Evolutionary conservation across 2,797 vertebrate genomes (phyloP).

Genomic region (Platyrinchus mystaceus): DNA sequence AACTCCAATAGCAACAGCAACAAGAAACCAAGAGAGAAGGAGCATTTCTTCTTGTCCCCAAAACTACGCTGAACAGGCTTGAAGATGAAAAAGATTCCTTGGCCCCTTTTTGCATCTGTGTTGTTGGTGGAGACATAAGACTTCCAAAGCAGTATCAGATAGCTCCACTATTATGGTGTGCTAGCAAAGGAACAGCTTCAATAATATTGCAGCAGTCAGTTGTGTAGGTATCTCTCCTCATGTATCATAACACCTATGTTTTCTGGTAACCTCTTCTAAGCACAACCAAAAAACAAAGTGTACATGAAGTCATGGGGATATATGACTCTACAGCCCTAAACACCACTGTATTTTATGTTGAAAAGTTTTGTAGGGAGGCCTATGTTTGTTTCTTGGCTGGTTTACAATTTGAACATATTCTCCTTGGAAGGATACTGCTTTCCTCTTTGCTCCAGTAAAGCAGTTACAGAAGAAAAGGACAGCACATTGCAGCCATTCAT

Average conservation of each 20-base stretch:
- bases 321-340: neutral
- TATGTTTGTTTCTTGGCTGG: neutral
- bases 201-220: neutral
- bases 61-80: neutral
- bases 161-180: neutral
- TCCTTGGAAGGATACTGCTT: neutral
- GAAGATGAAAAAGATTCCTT: neutral
- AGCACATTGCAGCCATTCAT: neutral
- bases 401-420: neutral
- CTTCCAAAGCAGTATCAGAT: neutral
- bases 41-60: neutral
- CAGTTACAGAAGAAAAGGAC: neutral
- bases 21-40: neutral
- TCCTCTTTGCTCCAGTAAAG: neutral
- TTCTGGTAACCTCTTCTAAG: neutral
- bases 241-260: neutral
- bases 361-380: neutral
- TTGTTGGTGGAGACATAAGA: neutral
- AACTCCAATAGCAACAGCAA: neutral
- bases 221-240: too few relatives aligned
- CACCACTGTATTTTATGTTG: neutral
- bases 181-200: neutral
- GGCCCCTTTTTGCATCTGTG: neutral
- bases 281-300: rapidly evolving
- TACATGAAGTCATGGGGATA: too few relatives aligned